Evolutionary conservation across 1,140 invertebrate species (phyloP).

Genomic region (Reticulitermes speratus): DNA sequence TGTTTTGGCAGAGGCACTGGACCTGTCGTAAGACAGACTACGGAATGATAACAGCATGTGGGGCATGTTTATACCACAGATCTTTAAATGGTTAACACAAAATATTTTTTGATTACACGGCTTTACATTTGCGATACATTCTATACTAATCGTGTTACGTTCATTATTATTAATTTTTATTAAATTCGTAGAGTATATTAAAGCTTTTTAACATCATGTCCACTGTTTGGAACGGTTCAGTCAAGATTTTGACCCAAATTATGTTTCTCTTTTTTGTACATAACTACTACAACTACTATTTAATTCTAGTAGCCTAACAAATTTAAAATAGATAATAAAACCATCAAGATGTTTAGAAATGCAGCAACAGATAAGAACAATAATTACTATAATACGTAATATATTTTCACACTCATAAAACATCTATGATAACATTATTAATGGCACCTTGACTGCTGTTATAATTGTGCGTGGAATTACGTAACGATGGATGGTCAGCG

Average conservation of each 20-base stretch:
- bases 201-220: too few relatives aligned
- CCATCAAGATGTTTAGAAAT: not conserved
- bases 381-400: conserved; percentile 5
- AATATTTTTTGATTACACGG: too few relatives aligned
- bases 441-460: not conserved
- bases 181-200: too few relatives aligned
- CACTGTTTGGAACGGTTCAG: too few relatives aligned
- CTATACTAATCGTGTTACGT: too few relatives aligned
- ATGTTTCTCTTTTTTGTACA: not conserved
- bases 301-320: not conserved
- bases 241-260: not conserved
- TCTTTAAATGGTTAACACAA: too few relatives aligned
- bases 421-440: conserved; percentile 6
- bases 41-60: too few relatives aligned
- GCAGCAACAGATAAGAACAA: conserved; percentile 1
- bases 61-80: too few relatives aligned
- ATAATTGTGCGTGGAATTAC: not conserved
- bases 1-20: too few relatives aligned
- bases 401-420: conserved; percentile 11
- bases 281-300: not conserved
- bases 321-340: conserved; percentile 1
- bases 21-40: too few relatives aligned
- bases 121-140: too few relatives aligned
- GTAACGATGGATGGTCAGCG: not conserved
- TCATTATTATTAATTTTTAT: too few relatives aligned